These are phyloP conservation scores for Zaprionus nigranus DNA, from an alignment of 1,140 invertebrate species.

Conservation along the genomic window DNA sequence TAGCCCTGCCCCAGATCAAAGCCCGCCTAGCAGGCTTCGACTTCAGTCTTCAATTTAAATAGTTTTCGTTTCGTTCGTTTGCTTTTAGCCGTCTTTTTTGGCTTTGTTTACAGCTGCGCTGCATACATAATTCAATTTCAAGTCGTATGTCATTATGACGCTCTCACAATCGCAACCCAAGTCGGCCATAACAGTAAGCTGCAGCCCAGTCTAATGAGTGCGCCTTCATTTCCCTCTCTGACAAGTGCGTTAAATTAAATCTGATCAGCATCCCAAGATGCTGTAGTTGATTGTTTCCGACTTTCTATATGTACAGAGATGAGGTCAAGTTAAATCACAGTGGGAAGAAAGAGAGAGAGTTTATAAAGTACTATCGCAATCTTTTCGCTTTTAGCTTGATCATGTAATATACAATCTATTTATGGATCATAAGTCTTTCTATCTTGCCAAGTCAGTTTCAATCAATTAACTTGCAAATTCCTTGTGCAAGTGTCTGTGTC, in stretches of 20 bases:
- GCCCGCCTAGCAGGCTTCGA: conserved; percentile 42
- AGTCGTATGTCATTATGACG: conserved; percentile 45
- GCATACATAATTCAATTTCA: conserved; percentile 69
- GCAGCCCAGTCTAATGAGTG: conserved; percentile 17
- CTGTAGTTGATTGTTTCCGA: not conserved
- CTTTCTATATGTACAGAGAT: not conserved
- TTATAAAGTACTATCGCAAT: too few species aligned
- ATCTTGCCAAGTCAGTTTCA: not conserved
- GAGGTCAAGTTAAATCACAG: not conserved
- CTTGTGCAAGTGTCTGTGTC: not conserved
- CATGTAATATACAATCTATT: not conserved
- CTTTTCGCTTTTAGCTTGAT: not conserved
- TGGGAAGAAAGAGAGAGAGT: not conserved
- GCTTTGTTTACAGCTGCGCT: conserved; percentile 38
- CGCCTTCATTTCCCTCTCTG: not conserved
- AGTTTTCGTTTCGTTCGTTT: conserved; percentile 62
- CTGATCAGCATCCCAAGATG: not conserved
- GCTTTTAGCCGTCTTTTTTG: conserved; percentile 24
- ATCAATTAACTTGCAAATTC: not conserved
- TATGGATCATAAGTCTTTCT: not conserved
- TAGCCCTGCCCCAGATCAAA: conserved; percentile 51
- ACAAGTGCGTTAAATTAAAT: not conserved
- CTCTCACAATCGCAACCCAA: conserved; percentile 31
- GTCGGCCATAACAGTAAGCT: conserved; percentile 27
- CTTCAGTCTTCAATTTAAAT: conserved; percentile 75